These are phyloP conservation scores for Drosophila diplacantha DNA, from an alignment of 2,888 invertebrate species.

Conservation along the genomic window DNA sequence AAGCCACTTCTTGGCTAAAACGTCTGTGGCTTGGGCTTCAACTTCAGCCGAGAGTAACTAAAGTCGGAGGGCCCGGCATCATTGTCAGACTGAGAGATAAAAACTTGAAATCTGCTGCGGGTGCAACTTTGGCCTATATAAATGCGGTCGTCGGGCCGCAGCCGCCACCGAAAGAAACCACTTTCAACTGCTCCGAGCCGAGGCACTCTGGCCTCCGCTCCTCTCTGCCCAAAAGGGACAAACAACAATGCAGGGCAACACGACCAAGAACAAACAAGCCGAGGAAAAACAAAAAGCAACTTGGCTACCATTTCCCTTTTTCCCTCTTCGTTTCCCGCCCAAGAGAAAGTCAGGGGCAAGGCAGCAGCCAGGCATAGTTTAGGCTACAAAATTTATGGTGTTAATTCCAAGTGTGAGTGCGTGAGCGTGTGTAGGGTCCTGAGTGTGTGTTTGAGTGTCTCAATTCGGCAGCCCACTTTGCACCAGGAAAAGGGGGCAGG, in stretches of 20 bases:
- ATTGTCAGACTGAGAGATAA: slow-evolving; percentile 57
- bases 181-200: slow-evolving; percentile 48
- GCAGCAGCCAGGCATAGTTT: slow-evolving; percentile 53
- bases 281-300: slow-evolving; percentile 28
- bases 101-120: slow-evolving; percentile 65
- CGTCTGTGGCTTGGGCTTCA: slow-evolving; percentile 54
- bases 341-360: slow-evolving; percentile 26
- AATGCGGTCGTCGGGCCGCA: slow-evolving; percentile 31
- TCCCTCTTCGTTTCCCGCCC: background rate
- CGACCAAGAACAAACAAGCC: slow-evolving; percentile 24
- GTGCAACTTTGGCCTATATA: slow-evolving; percentile 62
- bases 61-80: slow-evolving; percentile 28
- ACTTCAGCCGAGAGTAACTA: slow-evolving; percentile 22
- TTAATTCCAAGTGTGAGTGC: slow-evolving; percentile 55
- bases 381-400: slow-evolving; percentile 68
- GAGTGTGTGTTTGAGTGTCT: slow-evolving; percentile 32
- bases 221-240: slow-evolving; percentile 26
- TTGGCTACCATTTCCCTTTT: slow-evolving; percentile 24
- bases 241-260: slow-evolving; percentile 32
- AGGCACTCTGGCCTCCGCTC: slow-evolving; percentile 46
- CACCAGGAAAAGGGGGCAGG: slow-evolving; percentile 28
- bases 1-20: slow-evolving; percentile 67
- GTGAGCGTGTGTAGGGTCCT: slow-evolving; percentile 16
- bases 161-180: slow-evolving; percentile 35
- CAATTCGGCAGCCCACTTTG: slow-evolving; percentile 54